Evolutionary conservation across 2,113 vertebrate genomes (phyloP), one percentile per base, ranked within the genome.

Genomic region (Zosterops lateralis): DNA sequence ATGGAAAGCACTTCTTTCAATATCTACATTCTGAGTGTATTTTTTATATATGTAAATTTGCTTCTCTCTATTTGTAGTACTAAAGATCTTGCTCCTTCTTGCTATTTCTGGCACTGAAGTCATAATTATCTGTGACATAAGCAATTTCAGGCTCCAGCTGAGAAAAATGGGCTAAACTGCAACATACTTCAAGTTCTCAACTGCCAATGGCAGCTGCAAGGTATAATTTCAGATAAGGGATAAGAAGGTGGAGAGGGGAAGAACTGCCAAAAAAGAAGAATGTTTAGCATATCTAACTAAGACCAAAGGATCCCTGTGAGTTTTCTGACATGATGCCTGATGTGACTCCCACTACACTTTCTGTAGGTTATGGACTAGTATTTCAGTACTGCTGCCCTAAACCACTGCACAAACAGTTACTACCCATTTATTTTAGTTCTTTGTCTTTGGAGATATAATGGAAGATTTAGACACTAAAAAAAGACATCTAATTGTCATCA

Each of bases 91-190:
- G 84, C 67, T 92, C 47, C 56, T 92, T 91, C 84, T 72, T 87
- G 92, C 94, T 96, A 87, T 90, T 96, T 89, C 70, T 94, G 77
- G 89, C 42, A 81, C 62, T 89, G 92, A 93, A 91, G 80, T 93
- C 86, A 84, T 84, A 81, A 87, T 57, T 81, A 84, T 74, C 44
- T 71, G 90, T 96, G 92, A 95, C 83, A 81, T 89, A 71, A 93
- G 95, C 79, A 94, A 90, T 77, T 87, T 58, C 48, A 78, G 73
- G 57, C 87, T 95, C 87, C 90, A 91, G 84, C 87, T 89, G 93
- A 94, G 89, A 90, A 87, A 87, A 93, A 87, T 24, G 74, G 77
- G 77, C 92, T 82, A 80, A 94, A 93, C 84, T 10, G 14, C 87
- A 87, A 89, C 53, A 34, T 40, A 65, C 80, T 95, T 80, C 60